Evolutionary conservation across 2,797 vertebrate species (phyloP), one percentile per base, ranked within the genome.

Genomic region (Gallinago nigripennis): DNA sequence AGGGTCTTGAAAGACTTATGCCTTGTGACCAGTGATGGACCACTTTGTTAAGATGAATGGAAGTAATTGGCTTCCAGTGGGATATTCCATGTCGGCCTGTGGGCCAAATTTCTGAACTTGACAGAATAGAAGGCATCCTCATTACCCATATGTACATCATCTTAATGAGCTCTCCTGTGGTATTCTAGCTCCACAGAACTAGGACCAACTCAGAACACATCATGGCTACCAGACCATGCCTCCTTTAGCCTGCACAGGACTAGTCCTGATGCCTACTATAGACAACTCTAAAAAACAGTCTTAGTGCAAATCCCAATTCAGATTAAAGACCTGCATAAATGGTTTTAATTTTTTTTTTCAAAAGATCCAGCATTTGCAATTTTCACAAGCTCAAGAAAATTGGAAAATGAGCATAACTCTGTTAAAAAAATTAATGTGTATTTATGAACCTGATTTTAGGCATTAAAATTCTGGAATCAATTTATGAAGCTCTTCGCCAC

Each of bases 381-480:
- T 45, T 88, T 91, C 33, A 86, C 20, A 70, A 64, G 16, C 41
- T 69, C 10, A 69, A 71, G 19, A 86, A 65, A 65, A 21, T 4
- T 35, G 10, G 24, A 73, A 92, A 86, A 76, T 48, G 2, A 73
- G 7, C 7, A 60, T 14, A 83, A 75, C 11, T 5, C 16, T 57
- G 7, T 33, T 60, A 8, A 81, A 87, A 90, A 86, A 31, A 0
- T 60, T 43, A 86, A 77, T 18, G 9, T 64, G 37, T 18, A 76
- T 77, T 92, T 84, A 60, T 39, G 41, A 92, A 56, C 3, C 28
- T 50, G 33, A 68, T 66, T 96, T 72, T n/a, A 84, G 61, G 16
- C 23, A 68, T 56, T 82, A 94, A 90, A 95, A 84, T 60, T 76
- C 70, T 94, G 70, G 82, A 93, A 81, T 73, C 31, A 3, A 48